Conservation (phyloP, 1,140 invertebrate genomes). For the Dinothrombium tinctorium region DNA sequence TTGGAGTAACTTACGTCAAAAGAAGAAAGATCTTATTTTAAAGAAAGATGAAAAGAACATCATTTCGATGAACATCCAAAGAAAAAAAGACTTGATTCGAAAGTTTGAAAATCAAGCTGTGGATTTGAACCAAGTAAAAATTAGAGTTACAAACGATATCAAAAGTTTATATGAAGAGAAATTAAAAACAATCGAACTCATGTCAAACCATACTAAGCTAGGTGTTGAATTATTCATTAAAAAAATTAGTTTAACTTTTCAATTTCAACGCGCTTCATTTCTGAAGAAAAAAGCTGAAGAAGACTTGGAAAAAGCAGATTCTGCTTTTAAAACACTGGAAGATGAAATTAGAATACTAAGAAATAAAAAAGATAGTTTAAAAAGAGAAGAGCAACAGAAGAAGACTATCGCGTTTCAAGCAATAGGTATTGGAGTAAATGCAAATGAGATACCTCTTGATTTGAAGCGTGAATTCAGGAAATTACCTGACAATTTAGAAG, state of each 20-base stretch:
- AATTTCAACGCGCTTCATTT: too few species aligned
- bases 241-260: too few species aligned
- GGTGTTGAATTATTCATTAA: too few species aligned
- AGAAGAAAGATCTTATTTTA: background rate
- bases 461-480: slow-evolving; percentile 19
- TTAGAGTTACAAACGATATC: too few species aligned
- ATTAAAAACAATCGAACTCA: too few species aligned
- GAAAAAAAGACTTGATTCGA: background rate
- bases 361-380: slow-evolving; percentile 16
- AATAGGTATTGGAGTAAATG: slow-evolving; percentile 6
- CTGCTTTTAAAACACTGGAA: background rate
- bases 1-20: background rate
- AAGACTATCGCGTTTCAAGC: slow-evolving; percentile 15
- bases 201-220: too few species aligned
- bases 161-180: too few species aligned
- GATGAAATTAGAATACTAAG: slow-evolving; percentile 17
- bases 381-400: slow-evolving; percentile 17
- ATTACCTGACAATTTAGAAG: slow-evolving; percentile 29
- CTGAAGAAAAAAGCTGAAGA: slow-evolving; percentile 4
- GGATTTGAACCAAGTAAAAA: too few species aligned
- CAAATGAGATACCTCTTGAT: background rate
- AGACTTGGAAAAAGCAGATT: background rate
- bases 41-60: slow-evolving; percentile 1
- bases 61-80: background rate
- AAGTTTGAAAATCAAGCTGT: background rate